Percentiles rank a stretch among this genome's conserved stretches.
Evolutionary conservation across 2,113 vertebrate species (phyloP).

Genomic region (Oreamnos americanus): DNA sequence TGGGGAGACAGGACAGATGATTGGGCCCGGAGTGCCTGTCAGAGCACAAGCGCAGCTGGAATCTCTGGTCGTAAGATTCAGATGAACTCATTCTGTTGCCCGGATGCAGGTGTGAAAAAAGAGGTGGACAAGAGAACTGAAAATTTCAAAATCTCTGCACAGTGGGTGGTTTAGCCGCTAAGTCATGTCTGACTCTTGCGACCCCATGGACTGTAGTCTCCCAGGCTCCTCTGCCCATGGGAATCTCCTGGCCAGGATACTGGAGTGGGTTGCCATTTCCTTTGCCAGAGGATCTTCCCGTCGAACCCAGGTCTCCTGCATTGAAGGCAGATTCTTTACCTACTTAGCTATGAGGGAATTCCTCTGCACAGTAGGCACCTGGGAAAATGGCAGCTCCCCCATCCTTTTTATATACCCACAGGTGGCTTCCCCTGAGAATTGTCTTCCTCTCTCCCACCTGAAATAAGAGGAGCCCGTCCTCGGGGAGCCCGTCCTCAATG

Average conservation of each 20-base stretch:
- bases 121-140: background rate
- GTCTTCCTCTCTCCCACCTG: too few relatives aligned
- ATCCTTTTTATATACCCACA: background rate
- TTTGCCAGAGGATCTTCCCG: background rate
- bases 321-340: background rate
- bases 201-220: background rate
- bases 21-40: background rate
- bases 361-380: background rate
- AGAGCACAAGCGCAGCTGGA: background rate
- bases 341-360: background rate
- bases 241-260: background rate
- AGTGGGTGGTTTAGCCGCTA: background rate
- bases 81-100: background rate
- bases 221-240: background rate
- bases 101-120: background rate
- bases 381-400: background rate
- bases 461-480: background rate
- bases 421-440: background rate
- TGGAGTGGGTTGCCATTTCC: background rate
- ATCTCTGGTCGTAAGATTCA: background rate
- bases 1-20: background rate
- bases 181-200: background rate
- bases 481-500: background rate
- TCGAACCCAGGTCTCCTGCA: background rate
- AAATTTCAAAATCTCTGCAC: background rate